Percentiles rank a stretch among this genome's conserved stretches.
Evolutionary conservation across 1,140 invertebrate species (phyloP).

Genomic region (Zaprionus ghesquierei): DNA sequence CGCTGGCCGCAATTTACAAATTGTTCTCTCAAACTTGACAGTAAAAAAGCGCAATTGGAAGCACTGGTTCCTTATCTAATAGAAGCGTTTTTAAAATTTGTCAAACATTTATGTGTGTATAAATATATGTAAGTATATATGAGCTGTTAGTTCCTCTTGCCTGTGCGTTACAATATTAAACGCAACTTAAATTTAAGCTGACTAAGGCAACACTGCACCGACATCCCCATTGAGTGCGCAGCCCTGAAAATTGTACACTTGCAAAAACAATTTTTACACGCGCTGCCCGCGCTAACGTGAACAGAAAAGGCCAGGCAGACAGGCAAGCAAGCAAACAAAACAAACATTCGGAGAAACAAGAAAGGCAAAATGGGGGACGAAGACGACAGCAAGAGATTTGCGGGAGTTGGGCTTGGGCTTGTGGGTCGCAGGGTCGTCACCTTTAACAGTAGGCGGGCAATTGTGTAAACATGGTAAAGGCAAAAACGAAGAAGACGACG

Average conservation of each 20-base stretch:
- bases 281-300: constrained; percentile 25
- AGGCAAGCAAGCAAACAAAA: constrained; percentile 31
- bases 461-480: constrained; percentile 63
- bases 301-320: constrained; percentile 24
- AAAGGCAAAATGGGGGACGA: constrained; percentile 19
- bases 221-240: constrained; percentile 21
- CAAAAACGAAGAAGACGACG: constrained; percentile 30
- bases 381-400: background rate
- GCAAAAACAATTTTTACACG: constrained; percentile 60
- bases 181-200: background rate
- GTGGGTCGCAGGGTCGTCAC: constrained; percentile 58
- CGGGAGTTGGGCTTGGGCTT: constrained; percentile 35
- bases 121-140: background rate
- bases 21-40: no score
- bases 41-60: no score
- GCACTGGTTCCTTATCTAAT: no score
- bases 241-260: constrained; percentile 55
- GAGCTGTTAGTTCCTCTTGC: background rate
- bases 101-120: background rate
- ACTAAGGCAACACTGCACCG: background rate
- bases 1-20: no score
- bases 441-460: constrained; percentile 72
- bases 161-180: background rate
- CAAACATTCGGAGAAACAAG: constrained; percentile 36
- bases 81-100: no score